phyloP scores from a whole-genome alignment of 37 sponge, comb jelly and placozoan genomes.

The Axinella damicornis region DNA sequence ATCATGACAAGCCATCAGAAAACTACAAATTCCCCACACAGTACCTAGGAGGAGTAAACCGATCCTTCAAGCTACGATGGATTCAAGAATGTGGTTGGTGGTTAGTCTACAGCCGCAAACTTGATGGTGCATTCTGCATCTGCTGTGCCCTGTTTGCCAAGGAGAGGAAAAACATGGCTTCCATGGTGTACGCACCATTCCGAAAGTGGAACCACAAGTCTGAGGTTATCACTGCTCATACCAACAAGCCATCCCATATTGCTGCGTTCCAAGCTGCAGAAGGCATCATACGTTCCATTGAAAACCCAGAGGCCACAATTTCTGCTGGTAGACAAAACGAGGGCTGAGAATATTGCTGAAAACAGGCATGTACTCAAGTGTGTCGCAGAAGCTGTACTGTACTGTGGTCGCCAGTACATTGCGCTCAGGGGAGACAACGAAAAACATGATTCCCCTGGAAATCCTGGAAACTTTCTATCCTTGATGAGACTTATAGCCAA shows the following conservation, averaged over 20 bases:
- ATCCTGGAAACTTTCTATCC: constrained; percentile 71
- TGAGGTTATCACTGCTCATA: constrained; percentile 24
- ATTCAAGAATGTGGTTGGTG: too few species aligned
- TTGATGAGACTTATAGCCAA: constrained; percentile 49
- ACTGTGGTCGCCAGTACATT: constrained; percentile 65
- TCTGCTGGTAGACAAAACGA: not conserved
- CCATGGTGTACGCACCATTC: constrained; percentile 32
- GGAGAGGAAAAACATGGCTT: not conserved
- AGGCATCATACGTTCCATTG: constrained; percentile 31
- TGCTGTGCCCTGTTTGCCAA: constrained; percentile 41
- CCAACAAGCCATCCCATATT: constrained; percentile 12
- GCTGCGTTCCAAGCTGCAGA: constrained; percentile 34
- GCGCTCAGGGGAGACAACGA: constrained; percentile 64
- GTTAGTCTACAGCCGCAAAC: constrained; percentile 49
- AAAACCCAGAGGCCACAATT: constrained; percentile 40
- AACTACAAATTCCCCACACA: too few species aligned
- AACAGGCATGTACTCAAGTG: constrained; percentile 58
- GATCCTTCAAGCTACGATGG: too few species aligned
- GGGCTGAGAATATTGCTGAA: constrained; percentile 23
- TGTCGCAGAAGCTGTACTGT: constrained; percentile 38
- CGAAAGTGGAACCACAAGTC: constrained; percentile 17
- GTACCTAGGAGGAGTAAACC: too few species aligned
- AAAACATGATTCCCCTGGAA: constrained; percentile 34
- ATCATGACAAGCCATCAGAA: too few species aligned
- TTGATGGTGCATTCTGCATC: constrained; percentile 42